Evolutionary conservation across 2,113 vertebrate genomes (phyloP).

Genomic region (Misgurnus anguillicaudatus): DNA sequence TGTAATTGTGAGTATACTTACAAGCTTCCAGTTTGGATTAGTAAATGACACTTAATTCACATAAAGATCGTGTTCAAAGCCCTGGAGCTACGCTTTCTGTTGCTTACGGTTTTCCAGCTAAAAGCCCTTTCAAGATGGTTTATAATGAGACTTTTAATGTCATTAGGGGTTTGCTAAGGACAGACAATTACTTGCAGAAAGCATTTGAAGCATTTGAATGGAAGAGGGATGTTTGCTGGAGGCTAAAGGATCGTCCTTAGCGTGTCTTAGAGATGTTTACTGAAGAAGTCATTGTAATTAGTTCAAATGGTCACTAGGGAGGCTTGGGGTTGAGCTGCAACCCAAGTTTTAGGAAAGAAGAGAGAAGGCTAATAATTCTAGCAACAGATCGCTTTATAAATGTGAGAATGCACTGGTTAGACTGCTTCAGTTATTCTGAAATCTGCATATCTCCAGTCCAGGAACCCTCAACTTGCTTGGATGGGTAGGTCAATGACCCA

Average conservation of each 20-base stretch:
- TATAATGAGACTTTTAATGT: constrained; percentile 55
- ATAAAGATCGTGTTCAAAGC: constrained; percentile 55
- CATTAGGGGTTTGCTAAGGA: constrained; percentile 54
- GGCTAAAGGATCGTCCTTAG: constrained; percentile 44
- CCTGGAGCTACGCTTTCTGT: constrained; percentile 42
- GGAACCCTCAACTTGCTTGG: constrained; percentile 27
- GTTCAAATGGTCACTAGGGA: constrained; percentile 53
- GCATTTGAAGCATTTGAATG: constrained; percentile 53
- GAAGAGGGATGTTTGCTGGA: constrained; percentile 47
- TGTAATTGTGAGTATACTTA: constrained; percentile 48
- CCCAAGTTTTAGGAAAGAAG: constrained; percentile 37
- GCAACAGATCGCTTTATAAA: constrained; percentile 1
- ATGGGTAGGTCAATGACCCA: constrained; percentile 1
- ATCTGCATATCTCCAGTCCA: constrained; percentile 9
- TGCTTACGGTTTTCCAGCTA: constrained; percentile 48
- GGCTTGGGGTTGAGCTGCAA: constrained; percentile 36
- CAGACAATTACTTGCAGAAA: constrained; percentile 55
- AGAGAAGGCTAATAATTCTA: constrained; percentile 35
- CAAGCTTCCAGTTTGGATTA: constrained; percentile 54
- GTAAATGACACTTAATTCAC: constrained; percentile 55
- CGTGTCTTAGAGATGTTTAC: constrained; percentile 55
- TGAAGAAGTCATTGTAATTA: constrained; percentile 56
- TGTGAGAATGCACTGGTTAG: background rate
- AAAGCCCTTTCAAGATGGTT: constrained; percentile 52
- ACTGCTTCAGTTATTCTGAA: constrained; percentile 19